Conservation (phyloP, 2,113 vertebrate genomes). For the Pelvicachromis taeniatus region DNA sequence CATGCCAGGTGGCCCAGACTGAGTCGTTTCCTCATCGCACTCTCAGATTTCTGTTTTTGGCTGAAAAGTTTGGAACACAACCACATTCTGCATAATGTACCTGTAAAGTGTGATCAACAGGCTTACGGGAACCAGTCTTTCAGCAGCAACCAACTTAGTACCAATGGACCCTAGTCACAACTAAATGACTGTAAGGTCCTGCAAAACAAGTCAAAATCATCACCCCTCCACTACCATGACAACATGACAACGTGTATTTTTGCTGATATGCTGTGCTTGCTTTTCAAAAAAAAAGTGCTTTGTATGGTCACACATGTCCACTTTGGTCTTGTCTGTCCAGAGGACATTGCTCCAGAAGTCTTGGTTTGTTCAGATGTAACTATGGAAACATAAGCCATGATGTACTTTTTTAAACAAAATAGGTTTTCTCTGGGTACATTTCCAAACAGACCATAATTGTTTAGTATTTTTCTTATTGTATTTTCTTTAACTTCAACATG, state of each 20-base stretch:
- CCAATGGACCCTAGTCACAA: not conserved
- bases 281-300: not conserved
- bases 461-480: not conserved
- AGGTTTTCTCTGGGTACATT: not conserved
- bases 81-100: not conserved
- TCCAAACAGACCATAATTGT: not conserved
- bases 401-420: not conserved
- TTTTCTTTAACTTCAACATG: not conserved
- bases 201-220: too few species aligned
- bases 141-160: not conserved
- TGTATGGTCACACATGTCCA: not conserved
- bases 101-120: not conserved
- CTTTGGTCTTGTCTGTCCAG: not conserved
- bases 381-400: not conserved
- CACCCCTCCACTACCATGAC: not conserved
- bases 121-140: not conserved
- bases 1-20: not conserved
- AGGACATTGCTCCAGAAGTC: not conserved
- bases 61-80: not conserved
- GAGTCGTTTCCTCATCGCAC: not conserved
- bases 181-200: not conserved
- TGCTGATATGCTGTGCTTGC: not conserved
- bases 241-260: not conserved
- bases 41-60: not conserved
- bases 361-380: not conserved